Evolutionary conservation across 2,113 vertebrate genomes (phyloP).

Genomic region (Tyrannus savana): DNA sequence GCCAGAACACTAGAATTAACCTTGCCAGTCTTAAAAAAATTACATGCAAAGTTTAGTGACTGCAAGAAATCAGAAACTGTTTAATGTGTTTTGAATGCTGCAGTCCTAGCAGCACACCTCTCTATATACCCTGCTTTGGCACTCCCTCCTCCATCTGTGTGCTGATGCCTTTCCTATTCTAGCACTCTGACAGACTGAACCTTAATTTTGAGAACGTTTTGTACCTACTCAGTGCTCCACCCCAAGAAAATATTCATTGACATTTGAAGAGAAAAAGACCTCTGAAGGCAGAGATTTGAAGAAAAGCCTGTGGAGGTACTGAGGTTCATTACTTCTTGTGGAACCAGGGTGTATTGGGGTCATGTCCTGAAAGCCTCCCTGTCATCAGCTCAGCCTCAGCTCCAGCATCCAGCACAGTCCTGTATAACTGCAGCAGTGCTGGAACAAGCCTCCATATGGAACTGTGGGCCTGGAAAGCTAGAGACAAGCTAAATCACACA

Average conservation of each 20-base stretch:
- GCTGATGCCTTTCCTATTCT: background rate
- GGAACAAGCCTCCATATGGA: background rate
- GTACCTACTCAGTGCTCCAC: background rate
- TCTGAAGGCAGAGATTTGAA: background rate
- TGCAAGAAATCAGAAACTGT: background rate
- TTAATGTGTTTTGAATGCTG: background rate
- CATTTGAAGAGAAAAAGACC: background rate
- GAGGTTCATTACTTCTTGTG: background rate
- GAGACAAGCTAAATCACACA: background rate
- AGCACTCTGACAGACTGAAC: background rate
- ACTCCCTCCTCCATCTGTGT: background rate
- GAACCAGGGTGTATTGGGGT: background rate
- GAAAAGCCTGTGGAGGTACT: background rate
- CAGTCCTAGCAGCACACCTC: background rate
- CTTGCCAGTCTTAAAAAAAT: background rate
- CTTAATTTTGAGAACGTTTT: background rate
- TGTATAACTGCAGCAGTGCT: background rate
- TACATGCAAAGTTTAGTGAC: background rate
- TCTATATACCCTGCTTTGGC: background rate
- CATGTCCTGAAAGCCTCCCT: background rate
- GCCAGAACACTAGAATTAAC: background rate
- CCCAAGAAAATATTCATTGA: background rate
- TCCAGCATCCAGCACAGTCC: background rate
- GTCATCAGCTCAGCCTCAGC: background rate
- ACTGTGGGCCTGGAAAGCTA: background rate